Evolutionary conservation across 2,113 vertebrate genomes (phyloP), one percentile per base, ranked within the genome.

Genomic region (Percina caprodes): DNA sequence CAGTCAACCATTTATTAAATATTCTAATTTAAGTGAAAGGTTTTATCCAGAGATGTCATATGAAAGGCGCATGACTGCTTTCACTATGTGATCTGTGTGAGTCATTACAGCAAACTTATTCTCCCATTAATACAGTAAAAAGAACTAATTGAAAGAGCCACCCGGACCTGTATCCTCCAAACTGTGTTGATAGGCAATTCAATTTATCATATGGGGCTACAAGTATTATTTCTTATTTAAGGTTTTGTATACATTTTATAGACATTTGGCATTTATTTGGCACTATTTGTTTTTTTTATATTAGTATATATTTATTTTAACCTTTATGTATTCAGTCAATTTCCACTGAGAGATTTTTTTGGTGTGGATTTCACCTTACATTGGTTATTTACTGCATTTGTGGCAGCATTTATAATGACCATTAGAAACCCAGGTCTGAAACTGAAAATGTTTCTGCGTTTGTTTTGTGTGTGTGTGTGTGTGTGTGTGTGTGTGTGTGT

Each of bases 1-100:
- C 86, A 90, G 51, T 85, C 60, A 91, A 91, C 82, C 89, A 85
- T 80, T 87, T 8, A 86, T 65, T 65, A 18, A 5, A 65, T 75
- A 46, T 83, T 88, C 77, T 88, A 86, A 89, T 77, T 86, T 62
- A 60, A 73, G 82, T 76, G 6, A 66, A 74, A 72, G 65, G 63
- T 82, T 72, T 72, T 82, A 88, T 73, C 62, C 71, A 82, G 49
- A 82, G 39, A 16, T 72, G 63, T 87, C 87, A 88, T 71, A 79
- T 82, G 82, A 84, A 6, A 59, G 76, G 72, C 80, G 76, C 85
- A 86, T 84, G 87, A 86, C 55, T 77, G 46, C 49, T 82, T 49
- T 71, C 45, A 79, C 3, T 39, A n/a, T 74, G 65, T 66, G 48
- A 65, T 79, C 51, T 75, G 35, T 69, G 12, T 88, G 80, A 86